Evolutionary conservation across 2,113 vertebrate species (phyloP), one percentile per base, ranked within the genome.

Genomic region (Dascyllus trimaculatus): DNA sequence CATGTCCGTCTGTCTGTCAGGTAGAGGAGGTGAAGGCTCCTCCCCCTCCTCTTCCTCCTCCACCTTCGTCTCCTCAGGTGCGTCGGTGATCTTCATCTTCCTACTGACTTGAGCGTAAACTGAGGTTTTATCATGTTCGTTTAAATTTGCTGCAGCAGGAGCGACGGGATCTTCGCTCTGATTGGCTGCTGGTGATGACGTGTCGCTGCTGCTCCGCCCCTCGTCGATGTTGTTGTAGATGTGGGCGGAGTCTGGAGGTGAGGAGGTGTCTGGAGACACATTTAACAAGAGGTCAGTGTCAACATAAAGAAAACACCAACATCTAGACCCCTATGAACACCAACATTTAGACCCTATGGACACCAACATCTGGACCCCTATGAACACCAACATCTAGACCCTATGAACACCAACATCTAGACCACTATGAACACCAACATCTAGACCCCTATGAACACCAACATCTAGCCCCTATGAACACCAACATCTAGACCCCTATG

Each of bases 51-150:
- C 70, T 18, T 60, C 75, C 48, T 68, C 71, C 14, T 6, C 6
- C 4, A 18, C 4, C 17, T 40, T 18, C 0, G 1, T 18, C 45
- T 67, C 45, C 6, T 86, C 89, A 54, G 62, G 26, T 38, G 43
- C 13, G 15, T 19, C 17, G 13, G n/a, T 11, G 18, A 15, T 25
- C 17, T 26, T 43, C 49, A 2, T 29, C 24, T 75, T 90, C 54
- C 60, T 90, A 81, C 72, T 87, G 43, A 91, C 18, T 25, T 0
- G 64, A 38, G 87, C 84, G 0, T 89, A 91, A 32, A 68, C n/a
- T 0, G 53, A 77, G 29, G 65, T 75, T 1, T 1, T 21, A 14
- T 80, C n/a, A 2, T 22, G 1, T 6, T 61, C 53, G 15, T 19
- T 70, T 4, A 1, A 56, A 15, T 51, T 25, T 18, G 4, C 29